These are phyloP conservation scores for Sclerurus mexicanus DNA, from an alignment of 2,113 vertebrate genomes.

Conservation along the genomic window DNA sequence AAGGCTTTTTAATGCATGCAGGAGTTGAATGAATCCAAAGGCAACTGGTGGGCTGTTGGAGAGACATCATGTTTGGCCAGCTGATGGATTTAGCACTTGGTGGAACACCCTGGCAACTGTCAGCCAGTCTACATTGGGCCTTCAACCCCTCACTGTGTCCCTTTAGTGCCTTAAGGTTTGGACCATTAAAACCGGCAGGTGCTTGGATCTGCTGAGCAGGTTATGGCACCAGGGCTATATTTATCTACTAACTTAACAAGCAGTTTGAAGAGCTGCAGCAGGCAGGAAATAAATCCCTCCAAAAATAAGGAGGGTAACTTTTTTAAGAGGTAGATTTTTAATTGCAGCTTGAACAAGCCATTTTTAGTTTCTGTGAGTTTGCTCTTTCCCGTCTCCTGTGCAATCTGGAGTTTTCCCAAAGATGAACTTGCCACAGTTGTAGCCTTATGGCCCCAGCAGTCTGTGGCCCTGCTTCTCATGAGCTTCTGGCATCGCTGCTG, in stretches of 20 bases:
- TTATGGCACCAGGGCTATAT: not conserved
- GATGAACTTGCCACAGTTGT: not conserved
- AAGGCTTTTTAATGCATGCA: not conserved
- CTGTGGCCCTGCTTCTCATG: not conserved
- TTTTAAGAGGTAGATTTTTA: not conserved
- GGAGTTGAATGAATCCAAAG: not conserved
- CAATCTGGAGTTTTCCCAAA: not conserved
- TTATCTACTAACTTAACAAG: conserved; percentile 17
- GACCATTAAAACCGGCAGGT: not conserved
- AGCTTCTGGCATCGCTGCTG: not conserved
- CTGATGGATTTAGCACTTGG: not conserved
- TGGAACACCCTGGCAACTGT: not conserved
- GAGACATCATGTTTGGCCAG: not conserved
- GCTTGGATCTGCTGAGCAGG: not conserved
- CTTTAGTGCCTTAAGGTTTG: not conserved
- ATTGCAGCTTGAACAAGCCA: not conserved
- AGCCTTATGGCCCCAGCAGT: not conserved
- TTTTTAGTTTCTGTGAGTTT: not conserved
- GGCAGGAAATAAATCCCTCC: not conserved
- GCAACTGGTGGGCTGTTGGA: not conserved
- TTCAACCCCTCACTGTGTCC: not conserved
- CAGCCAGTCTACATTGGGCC: not conserved
- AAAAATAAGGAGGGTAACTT: conserved; percentile 1
- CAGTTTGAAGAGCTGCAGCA: not conserved
- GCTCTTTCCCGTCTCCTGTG: not conserved